These are phyloP conservation scores for Trachops cirrhosus DNA, from an alignment of 2,797 vertebrate species.

Conservation along the genomic window DNA sequence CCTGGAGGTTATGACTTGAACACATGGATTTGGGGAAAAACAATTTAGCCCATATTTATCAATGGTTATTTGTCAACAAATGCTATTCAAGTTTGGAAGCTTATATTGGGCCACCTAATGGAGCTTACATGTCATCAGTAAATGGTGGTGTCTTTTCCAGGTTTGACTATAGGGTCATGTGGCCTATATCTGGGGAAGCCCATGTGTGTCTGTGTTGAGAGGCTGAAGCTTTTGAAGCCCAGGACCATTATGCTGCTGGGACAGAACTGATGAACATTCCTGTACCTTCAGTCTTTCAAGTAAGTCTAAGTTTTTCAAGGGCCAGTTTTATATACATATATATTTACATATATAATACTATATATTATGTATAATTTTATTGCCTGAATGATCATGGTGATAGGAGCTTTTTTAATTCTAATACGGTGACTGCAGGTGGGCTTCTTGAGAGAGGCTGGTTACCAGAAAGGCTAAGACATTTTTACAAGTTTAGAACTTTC, in stretches of 20 bases:
- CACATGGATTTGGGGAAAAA: neutral
- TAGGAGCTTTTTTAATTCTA: neutral
- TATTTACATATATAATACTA: neutral
- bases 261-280: neutral
- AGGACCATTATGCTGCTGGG: neutral
- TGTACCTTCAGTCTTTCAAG: neutral
- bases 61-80: neutral
- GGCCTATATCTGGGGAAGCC: neutral
- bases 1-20: neutral
- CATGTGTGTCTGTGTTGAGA: neutral
- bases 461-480: neutral
- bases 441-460: neutral
- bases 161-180: neutral
- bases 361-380: neutral
- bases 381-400: neutral
- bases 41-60: neutral
- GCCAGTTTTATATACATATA: neutral
- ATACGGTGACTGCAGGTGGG: neutral
- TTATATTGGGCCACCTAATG: neutral
- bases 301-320: neutral
- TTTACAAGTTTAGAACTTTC: neutral
- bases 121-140: neutral
- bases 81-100: neutral
- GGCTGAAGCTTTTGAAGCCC: neutral
- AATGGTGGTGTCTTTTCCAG: neutral